Base-by-base conservation (phyloP, 2,888 invertebrate genomes). In the Ennomos erosarius region DNA sequence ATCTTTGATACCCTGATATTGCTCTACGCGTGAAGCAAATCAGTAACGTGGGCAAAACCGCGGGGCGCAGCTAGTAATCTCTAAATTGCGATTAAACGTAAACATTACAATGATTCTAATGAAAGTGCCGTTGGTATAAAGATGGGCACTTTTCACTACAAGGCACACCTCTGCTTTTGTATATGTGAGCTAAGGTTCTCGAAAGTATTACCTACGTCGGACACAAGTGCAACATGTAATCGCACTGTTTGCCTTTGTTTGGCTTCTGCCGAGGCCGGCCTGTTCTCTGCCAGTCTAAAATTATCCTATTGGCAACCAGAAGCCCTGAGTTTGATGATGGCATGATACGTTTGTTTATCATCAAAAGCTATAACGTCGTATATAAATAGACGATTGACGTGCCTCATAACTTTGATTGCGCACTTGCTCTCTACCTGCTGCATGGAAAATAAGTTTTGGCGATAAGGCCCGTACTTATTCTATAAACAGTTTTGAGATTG, bases 251-350 rank as follows among this genome's bases (percentile, higher is more conserved):
- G 59, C 43, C 26, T 64, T 76, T 78, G 71, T 78, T 67, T 67
- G 87, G 88, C 85, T 88, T 87, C 87, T 26, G 51, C 58, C 83
- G 80, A 83, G 84, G 85, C 69, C 82, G 64, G 84, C 69, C 82
- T 64, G 64, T 65, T 42, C 73, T 75, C 69, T 64, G 54, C 68
- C 55, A 65, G 75, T 78, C 78, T 85, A 84, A 82, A 83, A 76
- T 83, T 79, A 82, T 60, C 55, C 55, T 60, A 74, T 74, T 74
- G 69, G 68, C 73, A 70, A 72, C 68, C 64, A 67, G 74, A 74
- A 74, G 74, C 78, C 74, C 69, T 73, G 71, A 52, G 16, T 51
- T 59, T 55, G 42, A 59, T 50, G 34, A 52, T 51, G 42, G 34
- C 37, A 12, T 35, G 47, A 47, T 54, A 46, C 36, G 13, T 46